Conservation (phyloP, 23 tunicate species). For the Trididemnum nubilum region DNA sequence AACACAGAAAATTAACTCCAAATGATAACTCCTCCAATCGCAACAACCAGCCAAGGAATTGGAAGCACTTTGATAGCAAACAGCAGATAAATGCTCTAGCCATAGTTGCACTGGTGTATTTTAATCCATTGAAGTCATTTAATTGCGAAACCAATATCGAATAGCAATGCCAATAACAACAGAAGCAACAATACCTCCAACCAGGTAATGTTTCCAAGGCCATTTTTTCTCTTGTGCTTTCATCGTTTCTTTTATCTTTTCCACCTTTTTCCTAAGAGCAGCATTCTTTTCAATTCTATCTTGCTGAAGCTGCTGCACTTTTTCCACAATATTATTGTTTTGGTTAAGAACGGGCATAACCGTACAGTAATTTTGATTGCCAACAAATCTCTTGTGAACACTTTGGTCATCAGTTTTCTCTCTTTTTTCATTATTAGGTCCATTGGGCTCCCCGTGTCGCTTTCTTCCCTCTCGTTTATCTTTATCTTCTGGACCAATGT, state of each 20-base stretch:
- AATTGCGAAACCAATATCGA: slow-evolving; percentile 18
- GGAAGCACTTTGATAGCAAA: too few species aligned
- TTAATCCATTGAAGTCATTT: too few species aligned
- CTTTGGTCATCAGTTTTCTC: not conserved
- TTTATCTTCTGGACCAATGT: not conserved
- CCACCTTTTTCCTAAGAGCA: not conserved
- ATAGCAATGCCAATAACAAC: slow-evolving; percentile 31
- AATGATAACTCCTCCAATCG: too few species aligned
- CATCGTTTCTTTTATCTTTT: slow-evolving; percentile 19
- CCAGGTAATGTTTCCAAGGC: slow-evolving; percentile 37
- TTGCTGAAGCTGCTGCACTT: not conserved
- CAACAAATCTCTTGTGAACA: not conserved
- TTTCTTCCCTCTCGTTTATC: slow-evolving; percentile 8
- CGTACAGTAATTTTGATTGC: not conserved
- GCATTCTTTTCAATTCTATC: not conserved
- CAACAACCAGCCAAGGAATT: too few species aligned
- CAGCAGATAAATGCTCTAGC: too few species aligned
- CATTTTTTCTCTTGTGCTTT: slow-evolving; percentile 6
- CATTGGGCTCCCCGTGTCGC: slow-evolving; percentile 27
- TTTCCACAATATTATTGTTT: not conserved
- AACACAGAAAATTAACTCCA: too few species aligned
- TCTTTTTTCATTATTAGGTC: slow-evolving; percentile 21
- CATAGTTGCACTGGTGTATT: too few species aligned
- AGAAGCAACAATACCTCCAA: slow-evolving; percentile 38
- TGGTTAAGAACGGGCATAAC: not conserved